A percentile compares a stretch with the other conserved stretches of the same genome.
Conservation (phyloP, 2,888 invertebrate species). For the Chorisops tibialis region DNA sequence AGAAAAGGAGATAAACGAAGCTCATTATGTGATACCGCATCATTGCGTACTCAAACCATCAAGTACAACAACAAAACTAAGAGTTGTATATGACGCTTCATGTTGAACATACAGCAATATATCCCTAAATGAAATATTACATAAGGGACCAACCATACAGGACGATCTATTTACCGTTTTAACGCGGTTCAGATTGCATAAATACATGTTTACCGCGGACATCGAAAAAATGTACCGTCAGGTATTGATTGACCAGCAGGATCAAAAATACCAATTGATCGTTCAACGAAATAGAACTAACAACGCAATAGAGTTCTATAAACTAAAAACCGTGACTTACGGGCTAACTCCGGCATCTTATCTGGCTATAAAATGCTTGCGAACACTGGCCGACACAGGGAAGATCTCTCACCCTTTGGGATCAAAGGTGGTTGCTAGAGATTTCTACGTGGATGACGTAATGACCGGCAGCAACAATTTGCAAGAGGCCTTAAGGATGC, state of each 20-base stretch:
- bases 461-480: conserved; percentile 53
- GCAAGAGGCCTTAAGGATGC: conserved; percentile 34
- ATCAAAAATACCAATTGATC: conserved; percentile 42
- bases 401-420: conserved; percentile 54
- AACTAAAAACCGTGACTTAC: conserved; percentile 31
- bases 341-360: conserved; percentile 44
- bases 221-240: conserved; percentile 10
- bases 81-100: no score
- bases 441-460: conserved; percentile 52
- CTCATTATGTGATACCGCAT: no score
- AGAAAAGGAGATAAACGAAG: no score
- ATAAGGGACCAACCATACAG: neutral
- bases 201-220: neutral
- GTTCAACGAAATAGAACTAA: conserved; percentile 45
- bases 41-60: no score
- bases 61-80: no score
- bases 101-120: no score
- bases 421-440: conserved; percentile 53
- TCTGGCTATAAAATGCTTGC: conserved; percentile 46
- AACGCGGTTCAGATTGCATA: neutral
- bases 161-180: neutral
- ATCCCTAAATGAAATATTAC: neutral
- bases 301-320: conserved; percentile 43
- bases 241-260: neutral
- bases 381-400: conserved; percentile 51